Evolutionary conservation across 2,797 vertebrate species (phyloP).

Genomic region (Tolypeutes matacus): DNA sequence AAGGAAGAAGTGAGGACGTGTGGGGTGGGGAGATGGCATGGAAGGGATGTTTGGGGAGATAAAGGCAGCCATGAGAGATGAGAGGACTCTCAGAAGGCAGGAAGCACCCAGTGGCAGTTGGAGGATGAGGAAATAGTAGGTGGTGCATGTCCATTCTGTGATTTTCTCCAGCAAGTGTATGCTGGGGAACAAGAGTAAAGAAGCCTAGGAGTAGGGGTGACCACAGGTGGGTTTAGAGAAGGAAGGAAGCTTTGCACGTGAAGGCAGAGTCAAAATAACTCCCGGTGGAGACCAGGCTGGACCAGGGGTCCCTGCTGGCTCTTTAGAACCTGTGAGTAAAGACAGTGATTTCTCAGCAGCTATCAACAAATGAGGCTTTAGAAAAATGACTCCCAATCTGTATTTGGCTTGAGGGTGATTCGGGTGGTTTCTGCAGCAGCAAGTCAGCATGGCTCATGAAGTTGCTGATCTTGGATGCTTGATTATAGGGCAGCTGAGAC

Average conservation of each 20-base stretch:
- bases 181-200: neutral
- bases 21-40: neutral
- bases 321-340: neutral
- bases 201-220: too few species aligned
- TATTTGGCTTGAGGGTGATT: neutral
- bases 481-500: neutral
- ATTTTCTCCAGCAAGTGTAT: neutral
- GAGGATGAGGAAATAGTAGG: neutral
- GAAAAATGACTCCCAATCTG: neutral
- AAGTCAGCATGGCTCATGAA: neutral
- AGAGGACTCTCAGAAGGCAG: neutral
- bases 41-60: neutral
- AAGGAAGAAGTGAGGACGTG: neutral
- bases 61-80: neutral
- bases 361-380: neutral
- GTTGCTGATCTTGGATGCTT: neutral
- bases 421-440: neutral
- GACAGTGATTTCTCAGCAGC: slow-evolving; percentile 9
- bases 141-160: neutral
- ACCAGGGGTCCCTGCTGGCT: neutral
- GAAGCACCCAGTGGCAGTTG: neutral
- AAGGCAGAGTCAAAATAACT: neutral
- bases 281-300: neutral
- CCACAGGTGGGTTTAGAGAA: neutral
- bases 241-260: neutral